A percentile compares a stretch with the other conserved stretches of the same genome.
These are phyloP conservation scores for Hapalemur alaotrensis DNA, from an alignment of 2,797 vertebrate species.

Conservation along the genomic window DNA sequence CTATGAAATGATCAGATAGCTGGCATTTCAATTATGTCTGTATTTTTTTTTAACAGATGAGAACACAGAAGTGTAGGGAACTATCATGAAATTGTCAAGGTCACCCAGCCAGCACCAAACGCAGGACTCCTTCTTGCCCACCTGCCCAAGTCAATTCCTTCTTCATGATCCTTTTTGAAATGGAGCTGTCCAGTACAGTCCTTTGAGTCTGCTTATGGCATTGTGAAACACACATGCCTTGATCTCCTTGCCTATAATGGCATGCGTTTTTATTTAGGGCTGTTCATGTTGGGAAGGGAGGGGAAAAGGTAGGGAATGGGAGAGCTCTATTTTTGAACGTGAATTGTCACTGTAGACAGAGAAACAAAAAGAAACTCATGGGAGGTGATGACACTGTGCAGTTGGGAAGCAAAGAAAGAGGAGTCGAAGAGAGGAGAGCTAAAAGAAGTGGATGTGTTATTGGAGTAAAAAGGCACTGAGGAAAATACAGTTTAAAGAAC, in stretches of 20 bases:
- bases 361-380: constrained; percentile 41
- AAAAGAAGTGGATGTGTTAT: background rate
- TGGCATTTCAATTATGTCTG: constrained; percentile 18
- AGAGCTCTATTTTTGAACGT: constrained; percentile 36
- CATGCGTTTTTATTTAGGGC: constrained; percentile 35
- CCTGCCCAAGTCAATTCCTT: constrained; percentile 9
- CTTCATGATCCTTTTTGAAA: constrained; percentile 37
- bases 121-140: constrained; percentile 17
- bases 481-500: constrained; percentile 59
- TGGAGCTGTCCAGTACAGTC: background rate
- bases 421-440: background rate
- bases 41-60: background rate
- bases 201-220: constrained; percentile 16
- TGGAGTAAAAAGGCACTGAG: constrained; percentile 25
- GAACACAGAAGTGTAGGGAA: background rate
- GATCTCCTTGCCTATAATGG: constrained; percentile 9
- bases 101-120: constrained; percentile 8
- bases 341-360: constrained; percentile 52
- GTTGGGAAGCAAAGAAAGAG: constrained; percentile 15
- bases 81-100: constrained; percentile 28
- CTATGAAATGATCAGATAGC: background rate
- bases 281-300: background rate
- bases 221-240: constrained; percentile 34
- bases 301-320: constrained; percentile 15
- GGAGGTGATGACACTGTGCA: constrained; percentile 30